Evolutionary conservation across 2,888 invertebrate genomes (phyloP), one percentile per base, ranked within the genome.

Genomic region (Athrips mouffetella): DNA sequence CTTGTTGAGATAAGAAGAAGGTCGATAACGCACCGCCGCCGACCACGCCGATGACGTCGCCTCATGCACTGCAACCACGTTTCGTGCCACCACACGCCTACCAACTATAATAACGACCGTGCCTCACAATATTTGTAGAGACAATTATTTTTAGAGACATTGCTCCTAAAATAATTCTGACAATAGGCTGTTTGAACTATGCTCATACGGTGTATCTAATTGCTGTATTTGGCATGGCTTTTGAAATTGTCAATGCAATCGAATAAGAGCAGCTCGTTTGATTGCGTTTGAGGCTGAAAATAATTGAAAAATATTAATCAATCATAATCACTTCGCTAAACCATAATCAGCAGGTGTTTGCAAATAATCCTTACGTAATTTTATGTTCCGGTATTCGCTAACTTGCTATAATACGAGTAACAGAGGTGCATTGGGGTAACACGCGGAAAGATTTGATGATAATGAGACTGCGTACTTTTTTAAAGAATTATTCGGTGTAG

Each of bases 1-100:
- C 82, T 82, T 82, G 78, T 78, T 65, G 44, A 74, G 80, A 85
- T 86, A 81, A 80, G 59, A 60, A 78, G 74, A 83, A 84, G 82
- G 83, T 80, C 74, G 79, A 80, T 78, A 80, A 74, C 76, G 65
- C 65, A 66, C 58, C 53, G 52, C 59, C 57, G 59, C 59, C 44
- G 64, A 62, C 60, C 63, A 63, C 59, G 59, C 53, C 60, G 63
- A 58, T 37, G 37, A 37, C 51, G 52, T 52, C 55, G 53, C 60
- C 56, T 63, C 58, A 58, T 55, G 56, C 57, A 59, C 63, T 61
- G 57, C 63, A 58, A 58, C 62, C 67, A 69, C 65, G 69, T 33
- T 18, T 21, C 6, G 27, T 20, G 21, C 21, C 31, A 16, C 45
- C 71, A 52, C 58, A n/a, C n/a, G n/a, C n/a, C n/a, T n/a, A n/a